These are phyloP conservation scores for Oceanites oceanicus DNA, from an alignment of 2,113 vertebrate species.

Conservation along the genomic window DNA sequence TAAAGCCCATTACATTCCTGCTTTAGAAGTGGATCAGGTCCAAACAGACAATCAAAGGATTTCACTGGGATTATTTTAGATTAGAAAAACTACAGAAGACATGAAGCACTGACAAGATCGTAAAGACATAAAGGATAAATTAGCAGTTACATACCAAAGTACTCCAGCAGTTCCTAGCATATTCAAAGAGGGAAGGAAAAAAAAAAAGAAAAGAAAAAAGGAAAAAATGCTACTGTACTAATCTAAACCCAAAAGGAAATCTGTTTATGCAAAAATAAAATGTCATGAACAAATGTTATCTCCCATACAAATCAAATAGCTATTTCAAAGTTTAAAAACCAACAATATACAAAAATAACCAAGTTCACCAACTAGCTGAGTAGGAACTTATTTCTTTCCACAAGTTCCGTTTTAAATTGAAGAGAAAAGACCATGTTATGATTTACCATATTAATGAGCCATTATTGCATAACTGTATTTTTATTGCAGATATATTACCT, in stretches of 20 bases:
- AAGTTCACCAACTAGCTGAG: constrained; percentile 21
- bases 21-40: constrained; percentile 91
- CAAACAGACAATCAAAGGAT: constrained; percentile 99
- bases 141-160: constrained; percentile 83
- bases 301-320: constrained; percentile 62
- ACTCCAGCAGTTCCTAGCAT: constrained; percentile 28
- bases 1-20: constrained; percentile 91
- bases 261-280: constrained; percentile 74
- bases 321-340: constrained; percentile 63
- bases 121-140: constrained; percentile 88
- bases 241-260: constrained; percentile 64
- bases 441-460: constrained; percentile 76
- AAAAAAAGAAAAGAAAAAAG: not conserved
- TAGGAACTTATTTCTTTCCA: constrained; percentile 63
- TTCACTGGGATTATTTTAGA: constrained; percentile 96
- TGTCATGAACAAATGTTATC: constrained; percentile 64
- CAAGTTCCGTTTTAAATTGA: constrained; percentile 64
- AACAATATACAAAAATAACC: not conserved
- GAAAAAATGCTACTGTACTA: constrained; percentile 63
- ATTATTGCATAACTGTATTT: constrained; percentile 78
- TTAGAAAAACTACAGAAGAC: constrained; percentile 89
- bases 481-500: constrained; percentile 77
- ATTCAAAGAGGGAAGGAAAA: not conserved
- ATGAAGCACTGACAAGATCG: constrained; percentile 85
- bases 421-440: constrained; percentile 68